Percentiles rank a stretch among this genome's conserved stretches.
phyloP scores from a whole-genome alignment of 2,113 vertebrate genomes.

The Mugil cephalus region DNA sequence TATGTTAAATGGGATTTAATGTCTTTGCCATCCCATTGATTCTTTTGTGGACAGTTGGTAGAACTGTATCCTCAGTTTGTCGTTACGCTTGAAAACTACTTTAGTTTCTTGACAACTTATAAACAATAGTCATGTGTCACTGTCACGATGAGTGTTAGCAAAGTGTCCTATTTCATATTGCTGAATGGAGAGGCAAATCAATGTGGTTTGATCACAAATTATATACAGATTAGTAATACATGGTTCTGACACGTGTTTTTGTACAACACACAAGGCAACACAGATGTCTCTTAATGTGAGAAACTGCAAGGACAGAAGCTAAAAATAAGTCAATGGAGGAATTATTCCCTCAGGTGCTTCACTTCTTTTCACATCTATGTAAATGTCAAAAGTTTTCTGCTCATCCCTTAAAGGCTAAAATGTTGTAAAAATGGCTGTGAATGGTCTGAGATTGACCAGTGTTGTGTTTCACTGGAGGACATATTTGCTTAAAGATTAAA shows the following conservation, averaged over 20 bases:
- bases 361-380: constrained; percentile 65
- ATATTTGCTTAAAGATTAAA: constrained; percentile 20
- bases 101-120: constrained; percentile 29
- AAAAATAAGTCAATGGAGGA: constrained; percentile 51
- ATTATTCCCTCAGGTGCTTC: constrained; percentile 51
- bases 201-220: not conserved
- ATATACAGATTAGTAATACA: constrained; percentile 2
- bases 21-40: not conserved
- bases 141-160: constrained; percentile 25
- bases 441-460: constrained; percentile 37
- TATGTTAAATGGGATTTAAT: not conserved
- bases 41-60: not conserved
- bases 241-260: not conserved
- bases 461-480: constrained; percentile 28
- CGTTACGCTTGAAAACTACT: constrained; percentile 8
- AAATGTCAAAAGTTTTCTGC: constrained; percentile 61
- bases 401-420: constrained; percentile 49
- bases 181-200: constrained; percentile 4
- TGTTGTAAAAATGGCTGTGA: constrained; percentile 51
- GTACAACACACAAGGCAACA: constrained; percentile 32
- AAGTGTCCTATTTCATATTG: not conserved
- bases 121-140: constrained; percentile 36
- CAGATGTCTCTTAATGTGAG: constrained; percentile 61
- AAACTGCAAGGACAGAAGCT: constrained; percentile 54
- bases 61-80: too few relatives aligned